Evolutionary conservation across 2,797 vertebrate genomes (phyloP), one percentile per base, ranked within the genome.

Genomic region (Pipistrellus nathusii): DNA sequence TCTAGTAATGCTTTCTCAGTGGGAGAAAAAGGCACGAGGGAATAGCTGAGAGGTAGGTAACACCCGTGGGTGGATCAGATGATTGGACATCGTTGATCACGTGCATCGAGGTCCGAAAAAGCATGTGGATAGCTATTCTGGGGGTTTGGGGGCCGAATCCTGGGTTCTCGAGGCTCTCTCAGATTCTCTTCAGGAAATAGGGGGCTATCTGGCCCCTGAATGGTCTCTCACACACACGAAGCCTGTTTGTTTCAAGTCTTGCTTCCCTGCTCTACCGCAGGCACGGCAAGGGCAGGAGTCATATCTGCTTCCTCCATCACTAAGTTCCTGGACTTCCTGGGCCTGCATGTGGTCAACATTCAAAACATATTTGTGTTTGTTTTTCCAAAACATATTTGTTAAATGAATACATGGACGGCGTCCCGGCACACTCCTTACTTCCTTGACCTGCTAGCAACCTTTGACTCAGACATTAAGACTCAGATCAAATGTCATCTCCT

Each of bases 301-400:
- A 27, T 21, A 15, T 83, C 87, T 78, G 41, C 20, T 82, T 18
- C 6, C 21, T 81, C 75, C 27, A 85, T 93, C 84, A 81, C 51
- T 18, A 66, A 87, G 44, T 41, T 25, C 14, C 41, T 12, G 25
- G 82, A 64, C 55, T 94, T 85, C 73, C 82, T 55, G 57, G 64
- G 46, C 41, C 30, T 46, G 48, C 30, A 76, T 13, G 20, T 21
- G 18, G n/a, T 69, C n/a, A 82, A 53, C 32, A 53, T n/a, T 90
- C 69, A 88, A 94, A 93, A 80, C 35, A 30, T 82, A 82, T 38
- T 73, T 90, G 72, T n/a, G 59, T 30, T 62, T 62, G 59, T 62
- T 62, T 62, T 62, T 62, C 59, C 69, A 88, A 94, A 93, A 80
- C 35, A n/a, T 82, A 81, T 32, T 73, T 90, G 72, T n/a, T 62